Evolutionary conservation across 2,113 vertebrate genomes (phyloP), one percentile per base, ranked within the genome.

Genomic region (Zosterops pallidus): DNA sequence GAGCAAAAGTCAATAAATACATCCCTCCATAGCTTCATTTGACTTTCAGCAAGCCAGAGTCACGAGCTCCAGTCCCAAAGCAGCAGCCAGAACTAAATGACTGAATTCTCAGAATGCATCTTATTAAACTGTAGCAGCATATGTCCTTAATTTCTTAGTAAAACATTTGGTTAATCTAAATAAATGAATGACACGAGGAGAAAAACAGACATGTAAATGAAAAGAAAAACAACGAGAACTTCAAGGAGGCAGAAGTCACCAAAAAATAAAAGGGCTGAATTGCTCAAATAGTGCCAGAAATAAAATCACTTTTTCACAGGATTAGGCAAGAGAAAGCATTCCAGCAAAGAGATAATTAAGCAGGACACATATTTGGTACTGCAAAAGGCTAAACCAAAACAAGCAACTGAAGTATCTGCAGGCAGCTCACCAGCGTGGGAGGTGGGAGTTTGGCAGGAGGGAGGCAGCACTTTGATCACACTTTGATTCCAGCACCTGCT

Each of bases 141-240:
- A 87, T 94, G 92, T 62, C 80, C 74, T 67, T 60, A 52, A 80
- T 89, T 77, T 59, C 65, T 72, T 46, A 90, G 68, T 21, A 39
- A 92, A 87, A 80, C 76, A 90, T 84, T 95, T 90, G 82, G 44
- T 79, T 85, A 72, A 80, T 55, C 39, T 52, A 90, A 83, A 90
- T 70, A 83, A 88, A 81, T 62, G 82, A 79, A 80, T 68, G 83
- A 67, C 65, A 89, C 56, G 76, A 41, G 67, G 74, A 93, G 91
- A 69, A 70, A 70, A 85, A 39, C 24, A 96, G 79, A 46, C 12
- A 39, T 11, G 3, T 9, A 70, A 90, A 26, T 37, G 18, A 77
- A 70, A 91, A 50, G 41, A 35, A 86, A 56, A 59, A 28, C 44
- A 67, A 29, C 60, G 65, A 46, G 26, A 83, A 44, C 46, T 1